A percentile compares a stretch with the other conserved stretches of the same genome.
Conservation (phyloP, 2,888 invertebrate genomes). For the Nesidiocoris tenuis region DNA sequence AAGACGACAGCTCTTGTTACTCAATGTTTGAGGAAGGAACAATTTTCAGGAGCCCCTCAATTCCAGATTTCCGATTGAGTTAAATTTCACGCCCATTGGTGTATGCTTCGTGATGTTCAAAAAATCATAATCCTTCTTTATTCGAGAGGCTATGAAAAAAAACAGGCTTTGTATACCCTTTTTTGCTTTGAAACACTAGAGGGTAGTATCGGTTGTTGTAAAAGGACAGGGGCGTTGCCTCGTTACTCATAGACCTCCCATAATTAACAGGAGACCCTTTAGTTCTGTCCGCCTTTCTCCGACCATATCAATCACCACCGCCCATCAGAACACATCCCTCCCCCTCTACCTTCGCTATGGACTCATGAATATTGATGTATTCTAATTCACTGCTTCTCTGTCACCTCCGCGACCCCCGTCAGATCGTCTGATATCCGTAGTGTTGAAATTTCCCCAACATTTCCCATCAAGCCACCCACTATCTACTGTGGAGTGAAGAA, state of each 20-base stretch:
- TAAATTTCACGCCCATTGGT: too few relatives aligned
- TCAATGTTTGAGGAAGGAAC: too few relatives aligned
- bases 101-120: not conserved
- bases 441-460: not conserved
- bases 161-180: too few relatives aligned
- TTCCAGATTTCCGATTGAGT: too few relatives aligned
- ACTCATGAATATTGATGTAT: conserved; percentile 35
- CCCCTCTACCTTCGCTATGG: not conserved
- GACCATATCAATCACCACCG: conserved; percentile 28
- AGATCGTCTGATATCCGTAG: not conserved
- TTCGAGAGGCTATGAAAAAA: too few relatives aligned
- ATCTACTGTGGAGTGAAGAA: not conserved
- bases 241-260: conserved; percentile 3
- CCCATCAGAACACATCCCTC: too few relatives aligned
- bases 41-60: too few relatives aligned
- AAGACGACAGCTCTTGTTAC: too few relatives aligned
- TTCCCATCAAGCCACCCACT: not conserved
- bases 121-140: not conserved
- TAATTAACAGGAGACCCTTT: conserved; percentile 22
- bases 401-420: conserved; percentile 6
- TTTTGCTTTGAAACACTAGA: too few relatives aligned
- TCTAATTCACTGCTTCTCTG: conserved; percentile 28
- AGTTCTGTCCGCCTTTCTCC: conserved; percentile 13
- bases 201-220: not conserved
- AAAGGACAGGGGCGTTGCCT: not conserved